These are phyloP conservation scores for Macrosoma leucophasiata DNA, from an alignment of 2,888 invertebrate species.

Conservation along the genomic window DNA sequence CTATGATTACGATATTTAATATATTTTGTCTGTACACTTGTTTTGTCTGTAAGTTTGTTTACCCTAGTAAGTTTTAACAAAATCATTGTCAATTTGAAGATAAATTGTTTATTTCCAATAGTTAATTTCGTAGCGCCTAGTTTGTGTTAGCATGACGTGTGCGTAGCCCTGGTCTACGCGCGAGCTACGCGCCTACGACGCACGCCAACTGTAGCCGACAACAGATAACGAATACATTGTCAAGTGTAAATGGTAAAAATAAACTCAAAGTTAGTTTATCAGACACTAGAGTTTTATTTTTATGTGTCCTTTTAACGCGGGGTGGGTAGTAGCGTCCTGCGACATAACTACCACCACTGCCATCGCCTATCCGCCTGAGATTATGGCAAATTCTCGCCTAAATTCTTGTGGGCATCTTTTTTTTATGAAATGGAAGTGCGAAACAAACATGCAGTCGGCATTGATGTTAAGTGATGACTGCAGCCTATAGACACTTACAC, in stretches of 20 bases:
- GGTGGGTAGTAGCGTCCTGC: too few species aligned
- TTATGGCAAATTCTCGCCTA: too few species aligned
- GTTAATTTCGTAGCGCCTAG: conserved; percentile 45
- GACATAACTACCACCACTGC: too few species aligned
- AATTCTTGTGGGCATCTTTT: too few species aligned
- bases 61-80: conserved; percentile 16
- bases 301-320: conserved; percentile 8
- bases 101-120: conserved; percentile 22
- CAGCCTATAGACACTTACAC: too few species aligned
- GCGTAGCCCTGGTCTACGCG: conserved; percentile 54
- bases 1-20: conserved; percentile 38
- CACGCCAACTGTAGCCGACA: conserved; percentile 64
- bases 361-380: conserved; percentile 6
- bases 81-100: conserved; percentile 15
- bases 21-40: conserved; percentile 31
- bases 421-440: too few species aligned
- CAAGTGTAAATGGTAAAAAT: conserved; percentile 78
- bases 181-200: conserved; percentile 65
- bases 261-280: conserved; percentile 78
- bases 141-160: conserved; percentile 47
- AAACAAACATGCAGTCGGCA: too few species aligned
- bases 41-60: conserved; percentile 28
- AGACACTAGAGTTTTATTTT: conserved; percentile 70
- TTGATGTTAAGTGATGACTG: too few species aligned
- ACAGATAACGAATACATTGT: conserved; percentile 76